Evolutionary conservation across 2,797 vertebrate genomes (phyloP), one percentile per base, ranked within the genome.

Genomic region (Salmo trutta): DNA sequence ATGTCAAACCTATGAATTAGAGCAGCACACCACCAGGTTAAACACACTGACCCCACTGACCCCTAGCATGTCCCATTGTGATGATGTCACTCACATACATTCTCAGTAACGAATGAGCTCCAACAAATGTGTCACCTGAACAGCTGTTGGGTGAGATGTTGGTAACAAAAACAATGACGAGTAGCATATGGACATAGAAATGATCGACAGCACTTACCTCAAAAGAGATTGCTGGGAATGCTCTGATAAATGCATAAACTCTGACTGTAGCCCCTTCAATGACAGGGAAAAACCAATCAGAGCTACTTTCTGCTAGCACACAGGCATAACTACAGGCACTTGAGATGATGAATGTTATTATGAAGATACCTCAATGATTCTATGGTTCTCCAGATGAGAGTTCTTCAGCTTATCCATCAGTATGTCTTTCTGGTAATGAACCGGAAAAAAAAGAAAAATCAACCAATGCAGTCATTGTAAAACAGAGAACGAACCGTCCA

Each of bases 381-480:
- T 93, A 87, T 93, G 89, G 85, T 88, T 93, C 68, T 94, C 93
- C 82, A 87, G 83, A 74, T 93, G 91, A 75, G 86, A 91, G 68
- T 86, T 91, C 81, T 92, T 95, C 85, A 95, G 87, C 79, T 93
- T 93, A 76, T 93, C 89, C 86, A 94, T 89, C 0, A 93, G 74
- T 64, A 89, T 81, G 74, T 91, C 91, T 88, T 90, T 94, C 94
- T 95, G 68, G 29, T 87, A 0, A 12, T 31, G 2, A 56, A 79
- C 14, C 82, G 69, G 15, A 73, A 78, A 84, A 56, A 33, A 65
- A 67, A 21, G n/a, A 73, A 5, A 62, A 47, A 59, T 47, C 29
- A 1, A 74, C 47, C 71, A 4, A 62, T 0, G 33, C 0, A 68
- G 0, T 54, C 8, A 1, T 15, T 56, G 71, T 21, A 36, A 47